Evolutionary conservation across 1,140 invertebrate species (phyloP), one percentile per base, ranked within the genome.

Genomic region (Papilio polyxenes): DNA sequence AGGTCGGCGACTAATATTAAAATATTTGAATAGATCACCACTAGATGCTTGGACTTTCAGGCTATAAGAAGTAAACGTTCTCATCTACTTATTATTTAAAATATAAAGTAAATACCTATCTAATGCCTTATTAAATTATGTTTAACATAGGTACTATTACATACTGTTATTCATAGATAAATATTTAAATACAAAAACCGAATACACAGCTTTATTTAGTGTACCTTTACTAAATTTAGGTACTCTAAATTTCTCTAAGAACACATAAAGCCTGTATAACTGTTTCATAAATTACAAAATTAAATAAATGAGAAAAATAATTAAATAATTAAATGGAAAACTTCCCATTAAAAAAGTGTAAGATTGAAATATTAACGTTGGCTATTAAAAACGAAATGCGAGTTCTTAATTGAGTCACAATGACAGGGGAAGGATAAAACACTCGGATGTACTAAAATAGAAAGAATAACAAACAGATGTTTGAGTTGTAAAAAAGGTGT

Each of bases 391-490:
- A 88, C 83, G 84, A 87, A 88, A 88, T 86, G 87, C 86, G 83
- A 86, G 82, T 87, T 83, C 87, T 91, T 93, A 93, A 92, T 93
- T 92, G 91, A 91, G 84, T 82, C 86, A 91, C 91, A 93, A 93
- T 92, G 87, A 91, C 89, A 88, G 89, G 87, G 87, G 87, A 86
- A 84, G 88, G 86, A 88, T 87, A 89, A 85, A 86, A 87, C 78
- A 80, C 87, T 89, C 88, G 90, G 92, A 91, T 89, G 83, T 90
- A 87, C 92, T 20, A 81, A 91, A 93, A 93, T 93, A 93, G 91
- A 90, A 79, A 72, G 84, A 89, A 92, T 92, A 92, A 92, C 92
- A 92, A 92, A 93, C 92, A 93, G 86, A 92, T 93, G 92, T 89
- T 88, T 74, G 79, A 48, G 82, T 86, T 86, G 86, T 91, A 89